Conservation (phyloP, 1,140 invertebrate genomes). For the Stegodyphus dumicola region DNA sequence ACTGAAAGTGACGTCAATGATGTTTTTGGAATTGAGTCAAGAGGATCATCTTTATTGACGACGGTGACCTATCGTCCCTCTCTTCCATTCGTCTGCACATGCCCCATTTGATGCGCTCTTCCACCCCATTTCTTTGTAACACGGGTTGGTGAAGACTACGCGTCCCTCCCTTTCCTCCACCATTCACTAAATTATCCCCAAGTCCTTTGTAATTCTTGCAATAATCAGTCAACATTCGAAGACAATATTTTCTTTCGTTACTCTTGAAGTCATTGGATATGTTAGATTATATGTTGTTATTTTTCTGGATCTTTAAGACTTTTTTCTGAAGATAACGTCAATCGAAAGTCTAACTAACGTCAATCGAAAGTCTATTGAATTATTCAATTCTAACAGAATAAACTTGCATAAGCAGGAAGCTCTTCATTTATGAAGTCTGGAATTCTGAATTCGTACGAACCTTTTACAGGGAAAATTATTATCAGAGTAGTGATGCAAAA, state of each 20-base stretch:
- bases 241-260: background rate
- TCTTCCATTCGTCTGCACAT: conserved; percentile 1
- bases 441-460: no score
- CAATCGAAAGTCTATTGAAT: no score
- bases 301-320: no score
- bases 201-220: background rate
- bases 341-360: no score
- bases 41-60: background rate
- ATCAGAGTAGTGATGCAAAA: no score
- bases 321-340: no score
- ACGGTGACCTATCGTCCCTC: background rate
- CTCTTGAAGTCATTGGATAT: background rate
- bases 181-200: background rate
- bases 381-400: no score
- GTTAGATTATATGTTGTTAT: no score
- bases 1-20: background rate
- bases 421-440: no score
- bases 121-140: conserved; percentile 31
- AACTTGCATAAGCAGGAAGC: no score
- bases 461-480: no score
- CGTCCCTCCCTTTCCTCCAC: background rate
- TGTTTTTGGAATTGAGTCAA: conserved; percentile 51
- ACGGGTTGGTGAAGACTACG: background rate
- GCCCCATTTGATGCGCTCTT: conserved; percentile 27
- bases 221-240: background rate